Base-by-base conservation (phyloP, 2,113 vertebrate genomes). In the Oryzias javanicus region DNA sequence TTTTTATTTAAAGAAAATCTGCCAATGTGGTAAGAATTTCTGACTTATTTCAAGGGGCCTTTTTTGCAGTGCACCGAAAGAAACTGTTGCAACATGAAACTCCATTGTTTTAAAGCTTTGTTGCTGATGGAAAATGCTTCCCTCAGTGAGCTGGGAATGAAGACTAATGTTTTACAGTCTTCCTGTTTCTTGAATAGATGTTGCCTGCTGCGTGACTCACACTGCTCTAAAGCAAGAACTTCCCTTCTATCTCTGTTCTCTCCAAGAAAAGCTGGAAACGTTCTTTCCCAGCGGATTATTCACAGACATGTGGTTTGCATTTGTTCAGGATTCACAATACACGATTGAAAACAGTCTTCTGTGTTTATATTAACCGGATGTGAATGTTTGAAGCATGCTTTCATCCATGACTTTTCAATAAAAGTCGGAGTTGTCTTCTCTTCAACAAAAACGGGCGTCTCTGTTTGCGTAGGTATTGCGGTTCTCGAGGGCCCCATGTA, bases 401-500 rank as follows among this genome's bases (percentile, higher is more conserved):
- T 55, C 44, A 41, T 52, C 13, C 15, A 35, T 50, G 12, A 14
- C 5, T 29, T 13, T 18, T 54, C 19, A 54, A n/a, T 14, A 20
- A 35, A 44, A 44, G 4, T 17, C 42, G 14, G 14, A 8, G 24
- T 5, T 56, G 8, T 45, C 19, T 27, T 27, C 25, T 27, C 25
- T 27, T 27, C 6, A 5, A 27, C 25, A 27, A 27, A 27, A 27
- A 27, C 25, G 25, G 25, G 25, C 25, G 25, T 27, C 6, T 35
- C 19, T 10, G 29, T 72, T 46, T 64, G 49, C 61, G 19, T 57
- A 98, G 97, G 97, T 42, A 95, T 98, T 19, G 94, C 95, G 49
- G 96, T 96, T 80, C 93, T 98, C n/a, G 97, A 98, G 91, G 97
- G 97, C 13, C 97, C 97, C 3, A 98, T 99, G 97, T 99, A 98